These are phyloP conservation scores for Phortica magna DNA, from an alignment of 2,888 invertebrate genomes.

Conservation along the genomic window DNA sequence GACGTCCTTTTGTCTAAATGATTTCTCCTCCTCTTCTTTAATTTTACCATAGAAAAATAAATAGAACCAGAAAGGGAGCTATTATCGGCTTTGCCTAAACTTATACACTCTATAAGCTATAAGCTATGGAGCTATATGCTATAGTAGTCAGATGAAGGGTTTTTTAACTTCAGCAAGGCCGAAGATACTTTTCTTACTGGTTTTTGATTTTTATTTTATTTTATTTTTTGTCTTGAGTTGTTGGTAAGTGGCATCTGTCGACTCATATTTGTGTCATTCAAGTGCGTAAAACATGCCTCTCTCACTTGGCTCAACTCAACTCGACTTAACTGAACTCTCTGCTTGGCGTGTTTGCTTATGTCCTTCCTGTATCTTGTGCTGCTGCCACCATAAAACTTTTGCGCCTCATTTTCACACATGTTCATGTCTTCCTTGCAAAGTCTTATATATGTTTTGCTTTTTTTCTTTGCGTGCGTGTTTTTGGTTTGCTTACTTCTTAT, in stretches of 20 bases:
- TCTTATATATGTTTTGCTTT: constrained; percentile 16
- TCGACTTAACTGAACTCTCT: not conserved
- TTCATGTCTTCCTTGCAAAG: not conserved
- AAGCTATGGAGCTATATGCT: too few species aligned
- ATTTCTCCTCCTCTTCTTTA: too few species aligned
- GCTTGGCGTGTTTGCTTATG: not conserved
- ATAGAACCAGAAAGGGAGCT: too few species aligned
- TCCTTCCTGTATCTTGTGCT: not conserved
- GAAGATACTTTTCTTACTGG: too few species aligned
- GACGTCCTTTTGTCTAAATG: too few species aligned
- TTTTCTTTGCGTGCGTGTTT: not conserved
- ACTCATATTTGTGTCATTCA: constrained; percentile 65
- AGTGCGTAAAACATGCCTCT: constrained; percentile 26
- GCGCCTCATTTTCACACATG: not conserved
- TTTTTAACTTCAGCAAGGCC: too few species aligned
- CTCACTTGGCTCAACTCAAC: constrained; percentile 11
- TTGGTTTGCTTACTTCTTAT: not conserved
- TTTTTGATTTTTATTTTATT: too few species aligned
- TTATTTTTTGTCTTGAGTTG: not conserved
- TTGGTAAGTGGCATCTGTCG: constrained; percentile 66
- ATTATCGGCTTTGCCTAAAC: too few species aligned
- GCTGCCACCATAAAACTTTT: not conserved
- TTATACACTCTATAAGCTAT: too few species aligned
- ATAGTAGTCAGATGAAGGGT: too few species aligned
- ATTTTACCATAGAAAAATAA: too few species aligned